Base-by-base conservation (phyloP, 2,113 vertebrate species). In the Lepisosteus oculatus region DNA sequence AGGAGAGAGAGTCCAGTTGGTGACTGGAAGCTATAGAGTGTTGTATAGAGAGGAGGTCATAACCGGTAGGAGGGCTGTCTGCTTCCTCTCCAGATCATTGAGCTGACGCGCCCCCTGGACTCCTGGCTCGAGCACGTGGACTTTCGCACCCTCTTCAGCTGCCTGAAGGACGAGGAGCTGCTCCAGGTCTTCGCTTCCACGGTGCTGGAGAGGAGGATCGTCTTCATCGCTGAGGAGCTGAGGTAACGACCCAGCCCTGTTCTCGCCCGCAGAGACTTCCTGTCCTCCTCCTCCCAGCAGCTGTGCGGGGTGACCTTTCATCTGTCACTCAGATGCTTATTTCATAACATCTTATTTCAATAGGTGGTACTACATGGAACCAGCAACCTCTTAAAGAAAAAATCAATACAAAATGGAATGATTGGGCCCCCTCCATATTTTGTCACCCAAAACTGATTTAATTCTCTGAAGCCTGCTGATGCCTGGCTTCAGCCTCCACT, bases 121-220 rank as follows among this genome's bases (percentile, higher is more conserved):
- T 96, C 96, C 2, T 95, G 94, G 81, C 84, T 98, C 61, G 97
- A 99, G 55, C 97, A 98, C 0, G 95, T 99, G 72, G 91, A 96
- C 81, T 97, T 99, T 14, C 83, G 85, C 47, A 92, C 84, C 2
- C 88, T 99, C 14, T 90, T 97, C 57, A 44, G 71, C 44, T 91
- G 93, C 61, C 92, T 99, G 82, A 89, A 76, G 0, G 88, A 93
- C 7, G 74, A 86, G 4, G 92, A 96, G 78, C 94, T 98, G 74
- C 77, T 98, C 14, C 78, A 87, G 78, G 94, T 99, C 81, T 99
- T 99, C 0, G 93, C 94, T 5, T 93, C 96, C 0, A 88, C 93
- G 0, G 86, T 93, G 44, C 55, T 98, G 77, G 97, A 99, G 86
- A 89, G 97, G 61, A 90, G 95, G 42, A 94, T 99, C 77, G 78